Percentiles rank a stretch among this genome's conserved stretches.
Evolutionary conservation across 2,113 vertebrate species (phyloP).

Genomic region (Ovis aries): ARS-UI_Ramb_v3.0 NC_056069.1:50114501-50115000

Average conservation of each 20-base stretch:
- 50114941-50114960: no score
- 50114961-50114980: no score
- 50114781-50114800: rapidly evolving
- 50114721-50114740: background rate
- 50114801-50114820: no score
- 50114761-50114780: no score
- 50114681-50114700: background rate
- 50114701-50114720: background rate
- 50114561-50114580: background rate
- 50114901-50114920: no score
- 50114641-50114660: background rate
- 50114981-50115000: no score
- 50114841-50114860: no score
- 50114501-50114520: background rate
- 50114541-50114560: background rate
- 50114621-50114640: background rate
- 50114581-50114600: background rate
- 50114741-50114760: background rate
- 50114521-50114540: background rate
- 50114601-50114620: background rate
- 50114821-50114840: no score
- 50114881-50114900: no score
- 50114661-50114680: background rate
- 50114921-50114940: no score
- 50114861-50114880: no score